phyloP scores from a whole-genome alignment of 2,797 vertebrate genomes.

The Pangasius djambal region DNA sequence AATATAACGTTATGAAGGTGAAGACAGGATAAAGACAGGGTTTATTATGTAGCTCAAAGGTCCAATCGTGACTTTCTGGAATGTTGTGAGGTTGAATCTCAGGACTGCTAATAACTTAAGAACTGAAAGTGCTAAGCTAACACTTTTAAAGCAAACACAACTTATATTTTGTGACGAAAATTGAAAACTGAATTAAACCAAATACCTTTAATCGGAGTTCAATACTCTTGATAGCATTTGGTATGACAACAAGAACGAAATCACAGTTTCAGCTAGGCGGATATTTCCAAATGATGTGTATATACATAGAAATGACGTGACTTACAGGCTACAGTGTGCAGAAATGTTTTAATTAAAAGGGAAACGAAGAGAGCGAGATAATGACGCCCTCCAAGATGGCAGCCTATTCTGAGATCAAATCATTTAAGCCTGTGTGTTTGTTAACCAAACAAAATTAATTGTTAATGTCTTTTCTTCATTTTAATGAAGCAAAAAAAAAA shows the following conservation, averaged over 20 bases:
- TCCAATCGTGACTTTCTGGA: neutral
- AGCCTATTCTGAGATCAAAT: neutral
- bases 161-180: neutral
- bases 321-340: neutral
- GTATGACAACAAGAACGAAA: neutral
- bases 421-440: neutral
- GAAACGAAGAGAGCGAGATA: neutral
- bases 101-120: neutral
- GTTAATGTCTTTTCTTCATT: neutral
- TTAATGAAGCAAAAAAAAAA: neutral
- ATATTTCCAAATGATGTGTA: neutral
- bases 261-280: neutral
- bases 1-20: neutral
- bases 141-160: neutral
- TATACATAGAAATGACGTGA: neutral
- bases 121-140: neutral
- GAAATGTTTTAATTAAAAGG: neutral
- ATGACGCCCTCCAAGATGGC: neutral
- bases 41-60: neutral
- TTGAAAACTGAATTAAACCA: neutral
- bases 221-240: neutral
- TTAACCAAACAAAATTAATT: neutral
- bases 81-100: neutral
- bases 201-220: too few species aligned
- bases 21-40: neutral